Conservation (phyloP, 1,140 invertebrate species). For the Rhyzopertha dominica region DNA sequence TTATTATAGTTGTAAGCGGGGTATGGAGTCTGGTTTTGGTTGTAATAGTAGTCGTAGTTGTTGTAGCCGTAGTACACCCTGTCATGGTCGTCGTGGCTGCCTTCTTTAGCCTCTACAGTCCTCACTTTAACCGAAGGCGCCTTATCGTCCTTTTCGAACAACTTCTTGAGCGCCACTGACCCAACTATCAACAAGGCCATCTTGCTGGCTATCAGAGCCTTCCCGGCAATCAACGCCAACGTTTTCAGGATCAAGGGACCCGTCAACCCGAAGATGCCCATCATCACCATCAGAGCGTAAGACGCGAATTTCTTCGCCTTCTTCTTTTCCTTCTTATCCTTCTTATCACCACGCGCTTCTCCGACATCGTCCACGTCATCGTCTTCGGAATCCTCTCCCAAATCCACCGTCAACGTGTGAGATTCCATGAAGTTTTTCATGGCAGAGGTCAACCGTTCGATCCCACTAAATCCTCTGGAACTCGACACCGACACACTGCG, state of each 20-base stretch:
- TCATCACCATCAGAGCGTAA: constrained; percentile 52
- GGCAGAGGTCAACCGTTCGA: constrained; percentile 21
- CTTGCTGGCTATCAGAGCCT: constrained; percentile 63
- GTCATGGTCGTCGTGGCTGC: constrained; percentile 32
- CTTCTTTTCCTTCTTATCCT: constrained; percentile 25
- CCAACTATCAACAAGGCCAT: constrained; percentile 63
- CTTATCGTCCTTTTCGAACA: constrained; percentile 57
- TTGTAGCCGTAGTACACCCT: constrained; percentile 17
- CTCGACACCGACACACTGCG: no score
- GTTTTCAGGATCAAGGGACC: constrained; percentile 55
- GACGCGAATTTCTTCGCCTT: constrained; percentile 34
- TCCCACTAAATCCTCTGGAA: constrained; percentile 17
- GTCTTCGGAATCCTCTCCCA: constrained; percentile 15
- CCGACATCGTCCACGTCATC: constrained; percentile 6
- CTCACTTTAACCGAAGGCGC: constrained; percentile 59
- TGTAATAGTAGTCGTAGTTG: no score
- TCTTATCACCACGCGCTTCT: constrained; percentile 10
- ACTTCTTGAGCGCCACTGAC: constrained; percentile 63
- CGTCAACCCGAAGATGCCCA: constrained; percentile 58
- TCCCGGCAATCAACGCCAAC: constrained; percentile 59
- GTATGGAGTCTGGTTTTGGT: no score
- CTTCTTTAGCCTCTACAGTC: constrained; percentile 30
- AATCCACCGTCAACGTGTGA: constrained; percentile 33
- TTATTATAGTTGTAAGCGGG: no score
- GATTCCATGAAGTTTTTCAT: constrained; percentile 33